A percentile compares a stretch with the other conserved stretches of the same genome.
phyloP scores from a whole-genome alignment of 2,113 vertebrate species.

The Rousettus leschenaultii region DNA sequence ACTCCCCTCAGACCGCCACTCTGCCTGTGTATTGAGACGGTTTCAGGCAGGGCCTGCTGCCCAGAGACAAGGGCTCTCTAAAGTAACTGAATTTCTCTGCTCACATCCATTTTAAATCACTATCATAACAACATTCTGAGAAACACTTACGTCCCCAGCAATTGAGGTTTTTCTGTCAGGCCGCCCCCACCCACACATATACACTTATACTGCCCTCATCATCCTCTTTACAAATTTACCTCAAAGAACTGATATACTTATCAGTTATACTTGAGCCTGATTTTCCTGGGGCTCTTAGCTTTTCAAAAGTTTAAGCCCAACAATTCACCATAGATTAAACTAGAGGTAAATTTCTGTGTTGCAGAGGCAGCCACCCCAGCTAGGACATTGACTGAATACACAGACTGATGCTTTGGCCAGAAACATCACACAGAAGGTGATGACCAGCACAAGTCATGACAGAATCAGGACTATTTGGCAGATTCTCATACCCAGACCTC shows the following conservation, averaged over 20 bases:
- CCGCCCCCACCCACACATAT: too few species aligned
- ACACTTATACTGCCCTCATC: too few species aligned
- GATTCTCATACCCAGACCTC: neutral
- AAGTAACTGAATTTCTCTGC: constrained; percentile 26
- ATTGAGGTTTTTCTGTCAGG: neutral
- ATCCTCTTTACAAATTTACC: neutral
- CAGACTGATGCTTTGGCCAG: neutral
- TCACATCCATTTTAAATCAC: neutral
- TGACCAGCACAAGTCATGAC: neutral
- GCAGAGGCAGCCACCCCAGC: neutral
- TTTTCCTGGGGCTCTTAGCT: neutral
- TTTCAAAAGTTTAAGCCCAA: neutral
- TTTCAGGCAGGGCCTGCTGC: neutral
- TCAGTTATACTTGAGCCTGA: neutral
- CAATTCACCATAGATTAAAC: neutral
- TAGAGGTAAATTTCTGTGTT: neutral
- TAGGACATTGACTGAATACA: neutral
- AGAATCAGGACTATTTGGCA: neutral
- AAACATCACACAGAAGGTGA: neutral
- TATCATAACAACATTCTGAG: neutral
- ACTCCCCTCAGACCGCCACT: too few species aligned
- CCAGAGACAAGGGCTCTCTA: neutral
- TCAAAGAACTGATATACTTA: neutral
- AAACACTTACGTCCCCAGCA: neutral
- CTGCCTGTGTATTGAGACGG: neutral